Evolutionary conservation across 2,797 vertebrate species (phyloP), one percentile per base, ranked within the genome.

Genomic region (Etheostoma nigrum): DNA sequence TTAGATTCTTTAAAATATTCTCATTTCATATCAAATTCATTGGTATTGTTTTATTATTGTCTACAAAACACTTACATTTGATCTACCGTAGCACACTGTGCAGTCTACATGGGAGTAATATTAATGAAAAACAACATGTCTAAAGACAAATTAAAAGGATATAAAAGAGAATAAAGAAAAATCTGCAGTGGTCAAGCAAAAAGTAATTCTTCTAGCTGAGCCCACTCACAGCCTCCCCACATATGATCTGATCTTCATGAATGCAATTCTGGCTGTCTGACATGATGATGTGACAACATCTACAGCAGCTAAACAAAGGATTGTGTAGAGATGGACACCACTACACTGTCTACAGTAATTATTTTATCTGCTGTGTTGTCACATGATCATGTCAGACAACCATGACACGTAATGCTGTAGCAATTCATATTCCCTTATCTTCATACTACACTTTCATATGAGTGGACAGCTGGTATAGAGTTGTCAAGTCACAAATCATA

Each of bases 21-120:
- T 8, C 27, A 42, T 82, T 81, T 73, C 8, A 70, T 49, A 51
- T 49, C n/a, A 61, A 30, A 49, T 60, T 76, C 19, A 58, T 23
- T 30, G 1, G 65, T 45, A 65, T 63, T 2, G 18, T 51, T 0
- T 30, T 55, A 2, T 40, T 47, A 53, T 21, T 59, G 18, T 71
- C 57, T 76, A 11, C 15, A 69, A 47, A 72, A 72, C 7, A 36
- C 1, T 71, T 68, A 16, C 5, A 64, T 65, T 47, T 69, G 33
- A 67, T 61, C 27, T 44, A 5, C 18, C n/a, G 9, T 19, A 9
- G 36, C 12, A 64, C 6, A 14, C 19, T 48, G 36, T 30, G 2
- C 18, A 54, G 19, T 57, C 21, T 16, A 8, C 27, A 27, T 36
- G 5, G 8, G 3, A 19, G 4, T 12, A 48, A 67, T 5, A 14